Evolutionary conservation across 2,113 vertebrate species (phyloP).

Genomic region (Ptilonorhynchus violaceus): DNA sequence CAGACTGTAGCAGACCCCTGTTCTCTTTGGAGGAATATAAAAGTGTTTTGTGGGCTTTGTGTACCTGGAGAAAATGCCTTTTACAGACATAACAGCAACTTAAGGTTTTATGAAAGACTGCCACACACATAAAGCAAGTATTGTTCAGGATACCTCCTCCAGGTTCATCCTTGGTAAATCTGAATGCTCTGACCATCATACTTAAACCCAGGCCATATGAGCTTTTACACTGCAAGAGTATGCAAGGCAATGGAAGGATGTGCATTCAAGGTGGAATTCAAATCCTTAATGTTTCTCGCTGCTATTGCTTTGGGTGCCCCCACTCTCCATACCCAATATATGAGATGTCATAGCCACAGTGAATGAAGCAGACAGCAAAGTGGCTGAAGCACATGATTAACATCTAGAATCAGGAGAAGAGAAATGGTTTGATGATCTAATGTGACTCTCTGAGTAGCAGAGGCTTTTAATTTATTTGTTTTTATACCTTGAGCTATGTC

Average conservation of each 20-base stretch:
- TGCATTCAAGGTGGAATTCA: not conserved
- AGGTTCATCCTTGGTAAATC: not conserved
- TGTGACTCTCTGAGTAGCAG: not conserved
- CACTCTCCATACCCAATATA: not conserved
- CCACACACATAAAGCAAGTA: not conserved
- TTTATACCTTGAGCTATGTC: not conserved
- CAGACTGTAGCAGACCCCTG: not conserved
- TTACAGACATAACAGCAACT: not conserved
- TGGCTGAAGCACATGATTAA: not conserved
- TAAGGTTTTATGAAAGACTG: not conserved
- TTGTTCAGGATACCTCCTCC: not conserved
- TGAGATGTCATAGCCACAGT: rapidly evolving
- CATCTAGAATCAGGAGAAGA: not conserved
- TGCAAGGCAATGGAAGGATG: not conserved
- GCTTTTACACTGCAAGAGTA: not conserved
- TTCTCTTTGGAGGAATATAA: not conserved
- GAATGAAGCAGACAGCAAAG: not conserved
- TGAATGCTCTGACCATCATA: not conserved
- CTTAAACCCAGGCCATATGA: rapidly evolving
- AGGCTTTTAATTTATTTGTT: not conserved
- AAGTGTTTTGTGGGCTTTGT: not conserved
- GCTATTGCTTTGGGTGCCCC: not conserved
- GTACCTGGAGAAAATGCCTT: not conserved
- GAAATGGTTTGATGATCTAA: not conserved
- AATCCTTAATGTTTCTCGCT: not conserved